These are phyloP conservation scores for Acanthosepion esculentum DNA, from an alignment of 2,888 invertebrate genomes.

Conservation along the genomic window DNA sequence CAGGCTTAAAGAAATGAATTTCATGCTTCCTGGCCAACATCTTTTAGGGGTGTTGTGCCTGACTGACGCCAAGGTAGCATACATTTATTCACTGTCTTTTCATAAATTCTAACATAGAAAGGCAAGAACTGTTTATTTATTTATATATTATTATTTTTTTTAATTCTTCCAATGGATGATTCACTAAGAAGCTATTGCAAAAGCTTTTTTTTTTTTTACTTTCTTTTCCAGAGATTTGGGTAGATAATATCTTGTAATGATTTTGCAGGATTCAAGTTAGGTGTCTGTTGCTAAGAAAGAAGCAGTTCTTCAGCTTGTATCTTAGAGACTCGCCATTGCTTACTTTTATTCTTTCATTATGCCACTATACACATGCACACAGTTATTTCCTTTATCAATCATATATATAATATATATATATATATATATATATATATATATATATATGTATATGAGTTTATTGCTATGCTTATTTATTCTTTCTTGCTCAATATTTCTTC, in stretches of 20 bases:
- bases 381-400: neutral
- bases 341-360: neutral
- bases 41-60: neutral
- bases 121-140: neutral
- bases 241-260: slow-evolving; percentile 17
- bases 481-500: neutral
- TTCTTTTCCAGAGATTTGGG: neutral
- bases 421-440: too few relatives aligned
- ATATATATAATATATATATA: neutral
- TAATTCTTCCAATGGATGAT: too few relatives aligned
- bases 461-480: too few relatives aligned
- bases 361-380: neutral
- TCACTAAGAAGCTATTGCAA: too few relatives aligned
- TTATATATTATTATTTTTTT: neutral
- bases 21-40: neutral
- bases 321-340: neutral
- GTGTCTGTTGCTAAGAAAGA: neutral
- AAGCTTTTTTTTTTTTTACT: neutral
- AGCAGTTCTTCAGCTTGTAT: neutral
- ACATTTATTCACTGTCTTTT: neutral
- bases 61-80: neutral
- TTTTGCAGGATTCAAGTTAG: neutral
- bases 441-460: too few relatives aligned
- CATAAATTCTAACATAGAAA: neutral
- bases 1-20: neutral